Evolutionary conservation across 2,888 invertebrate genomes (phyloP).

Genomic region (Julus scanicus): DNA sequence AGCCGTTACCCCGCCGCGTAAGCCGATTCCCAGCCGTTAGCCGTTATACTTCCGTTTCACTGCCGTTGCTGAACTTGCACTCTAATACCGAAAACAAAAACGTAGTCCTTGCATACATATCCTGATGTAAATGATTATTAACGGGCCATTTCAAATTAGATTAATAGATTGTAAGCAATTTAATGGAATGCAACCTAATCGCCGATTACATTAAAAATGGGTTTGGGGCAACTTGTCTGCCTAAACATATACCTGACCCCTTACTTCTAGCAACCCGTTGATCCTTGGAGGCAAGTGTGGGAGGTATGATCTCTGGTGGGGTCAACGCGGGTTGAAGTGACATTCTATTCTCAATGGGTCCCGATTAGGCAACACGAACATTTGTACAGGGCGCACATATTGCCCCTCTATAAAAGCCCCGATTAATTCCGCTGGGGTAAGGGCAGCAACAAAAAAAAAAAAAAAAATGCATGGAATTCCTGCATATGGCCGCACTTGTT

Average conservation of each 20-base stretch:
- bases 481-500: conserved; percentile 14
- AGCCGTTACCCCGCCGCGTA: no score
- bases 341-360: conserved; percentile 3
- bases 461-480: not conserved
- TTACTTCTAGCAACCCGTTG: not conserved
- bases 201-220: not conserved
- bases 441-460: not conserved
- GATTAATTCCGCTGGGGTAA: not conserved
- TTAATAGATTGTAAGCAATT: no score
- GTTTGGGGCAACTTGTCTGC: not conserved
- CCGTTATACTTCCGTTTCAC: no score
- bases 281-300: not conserved
- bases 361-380: not conserved
- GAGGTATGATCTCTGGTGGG: not conserved
- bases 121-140: no score
- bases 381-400: not conserved
- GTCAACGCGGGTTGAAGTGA: conserved; percentile 4
- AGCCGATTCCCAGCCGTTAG: no score
- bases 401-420: not conserved
- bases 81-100: no score
- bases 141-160: no score
- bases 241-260: not conserved
- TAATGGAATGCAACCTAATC: not conserved
- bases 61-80: no score
- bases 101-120: no score